Percentiles rank a stretch among this genome's conserved stretches.
phyloP scores from a whole-genome alignment of 37 sponge, comb jelly and placozoan genomes.

The Oscarella lobularis region DNA sequence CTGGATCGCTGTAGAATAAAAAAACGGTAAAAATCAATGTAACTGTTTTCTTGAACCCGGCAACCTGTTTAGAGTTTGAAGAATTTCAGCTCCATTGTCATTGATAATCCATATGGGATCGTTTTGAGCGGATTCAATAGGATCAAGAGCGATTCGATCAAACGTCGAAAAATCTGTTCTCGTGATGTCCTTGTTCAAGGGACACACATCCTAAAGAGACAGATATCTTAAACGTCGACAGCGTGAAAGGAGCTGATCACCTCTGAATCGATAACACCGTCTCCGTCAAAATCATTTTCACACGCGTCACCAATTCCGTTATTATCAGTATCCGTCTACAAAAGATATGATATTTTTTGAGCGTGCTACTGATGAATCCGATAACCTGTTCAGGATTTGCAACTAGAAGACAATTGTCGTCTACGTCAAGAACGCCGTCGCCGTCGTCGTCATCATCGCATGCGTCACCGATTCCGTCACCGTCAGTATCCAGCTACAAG shows the following conservation, averaged over 20 bases:
- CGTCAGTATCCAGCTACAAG: slow-evolving; percentile 31
- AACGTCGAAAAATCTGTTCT: not conserved
- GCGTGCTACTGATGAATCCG: too few species aligned
- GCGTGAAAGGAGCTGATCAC: not conserved
- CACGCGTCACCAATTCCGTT: slow-evolving; percentile 78
- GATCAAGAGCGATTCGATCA: not conserved
- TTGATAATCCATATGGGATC: not conserved
- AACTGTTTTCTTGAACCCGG: not conserved
- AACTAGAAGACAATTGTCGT: not conserved
- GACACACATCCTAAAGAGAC: not conserved
- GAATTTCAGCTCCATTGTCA: slow-evolving; percentile 3
- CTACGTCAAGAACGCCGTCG: not conserved
- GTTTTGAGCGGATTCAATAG: not conserved
- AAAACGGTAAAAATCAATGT: not conserved
- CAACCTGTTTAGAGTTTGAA: not conserved
- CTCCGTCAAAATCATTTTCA: slow-evolving; percentile 33
- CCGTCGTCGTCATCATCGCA: slow-evolving; percentile 54
- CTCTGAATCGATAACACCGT: not conserved
- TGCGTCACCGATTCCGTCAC: slow-evolving; percentile 69
- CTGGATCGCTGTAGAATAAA: slow-evolving; percentile 5
- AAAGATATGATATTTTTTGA: too few species aligned
- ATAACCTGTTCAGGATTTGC: not conserved
- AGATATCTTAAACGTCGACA: not conserved
- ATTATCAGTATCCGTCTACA: slow-evolving; percentile 30
- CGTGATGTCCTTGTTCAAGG: not conserved